phyloP scores from a whole-genome alignment of 1,140 invertebrate species.

The Caerostris darwini region DNA sequence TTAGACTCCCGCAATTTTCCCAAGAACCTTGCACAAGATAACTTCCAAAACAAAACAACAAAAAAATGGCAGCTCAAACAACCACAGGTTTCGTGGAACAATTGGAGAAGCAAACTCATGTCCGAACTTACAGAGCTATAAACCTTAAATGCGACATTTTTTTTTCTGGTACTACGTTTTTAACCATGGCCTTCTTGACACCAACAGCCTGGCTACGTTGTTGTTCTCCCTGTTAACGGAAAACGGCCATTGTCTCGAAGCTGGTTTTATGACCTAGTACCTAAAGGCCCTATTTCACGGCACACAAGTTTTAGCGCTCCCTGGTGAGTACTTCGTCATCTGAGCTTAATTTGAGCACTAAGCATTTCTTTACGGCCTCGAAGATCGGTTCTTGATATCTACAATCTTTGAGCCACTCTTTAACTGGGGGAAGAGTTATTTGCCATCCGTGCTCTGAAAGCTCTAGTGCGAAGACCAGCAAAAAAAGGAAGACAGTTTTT shows the following conservation, averaged over 20 bases:
- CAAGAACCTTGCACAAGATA: not conserved
- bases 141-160: too few relatives aligned
- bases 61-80: not conserved
- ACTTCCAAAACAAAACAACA: not conserved
- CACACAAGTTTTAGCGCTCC: too few relatives aligned
- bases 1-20: not conserved
- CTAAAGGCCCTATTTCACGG: too few relatives aligned
- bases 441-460: not conserved
- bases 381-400: slow-evolving; percentile 53
- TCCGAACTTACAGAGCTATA: slow-evolving; percentile 1
- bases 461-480: not conserved
- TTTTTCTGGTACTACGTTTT: too few relatives aligned
- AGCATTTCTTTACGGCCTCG: slow-evolving; percentile 58
- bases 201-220: too few relatives aligned
- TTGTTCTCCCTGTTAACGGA: too few relatives aligned
- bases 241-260: too few relatives aligned
- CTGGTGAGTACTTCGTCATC: slow-evolving; percentile 21
- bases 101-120: slow-evolving; percentile 25
- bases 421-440: slow-evolving; percentile 1
- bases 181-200: too few relatives aligned
- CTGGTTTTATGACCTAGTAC: too few relatives aligned
- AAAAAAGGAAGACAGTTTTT: slow-evolving; percentile 19
- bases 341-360: slow-evolving; percentile 63
- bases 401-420: slow-evolving; percentile 46
- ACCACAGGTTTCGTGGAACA: slow-evolving; percentile 10